Percentiles rank a stretch among this genome's conserved stretches.
Evolutionary conservation across 2,797 vertebrate genomes (phyloP).

Genomic region (Pyrrhura leucotis): DNA sequence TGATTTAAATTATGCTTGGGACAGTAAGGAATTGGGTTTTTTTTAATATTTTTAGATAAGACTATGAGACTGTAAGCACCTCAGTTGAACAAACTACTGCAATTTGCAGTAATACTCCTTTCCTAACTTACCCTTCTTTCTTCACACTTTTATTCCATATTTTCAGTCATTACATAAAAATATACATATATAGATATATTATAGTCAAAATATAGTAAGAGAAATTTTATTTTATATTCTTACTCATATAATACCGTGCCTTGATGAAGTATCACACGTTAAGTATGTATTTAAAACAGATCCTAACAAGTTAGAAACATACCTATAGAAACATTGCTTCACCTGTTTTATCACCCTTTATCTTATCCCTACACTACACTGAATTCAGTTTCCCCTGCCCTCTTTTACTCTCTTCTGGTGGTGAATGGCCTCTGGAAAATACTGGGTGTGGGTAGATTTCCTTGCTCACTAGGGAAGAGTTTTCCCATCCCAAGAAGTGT

Average conservation of each 20-base stretch:
- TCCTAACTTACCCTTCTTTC: neutral
- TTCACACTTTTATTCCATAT: neutral
- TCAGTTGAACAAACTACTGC: neutral
- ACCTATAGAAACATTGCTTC: conserved; percentile 60
- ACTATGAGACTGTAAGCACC: neutral
- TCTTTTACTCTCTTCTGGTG: neutral
- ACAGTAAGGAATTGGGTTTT: fast-evolving
- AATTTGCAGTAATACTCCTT: neutral
- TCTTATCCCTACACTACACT: conserved; percentile 45
- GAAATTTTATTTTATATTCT: neutral
- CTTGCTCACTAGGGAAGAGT: conserved; percentile 62
- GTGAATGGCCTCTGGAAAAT: conserved; percentile 52
- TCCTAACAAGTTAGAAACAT: neutral
- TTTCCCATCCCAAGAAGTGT: conserved; percentile 65
- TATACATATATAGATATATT: neutral
- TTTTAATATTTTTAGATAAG: neutral
- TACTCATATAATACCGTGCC: neutral
- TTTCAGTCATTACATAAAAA: neutral
- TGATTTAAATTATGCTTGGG: neutral
- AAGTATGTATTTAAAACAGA: neutral
- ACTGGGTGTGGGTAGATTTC: conserved; percentile 63
- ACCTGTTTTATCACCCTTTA: conserved; percentile 39
- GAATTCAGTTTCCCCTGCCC: conserved; percentile 24
- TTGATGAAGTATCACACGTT: neutral
- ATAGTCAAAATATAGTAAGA: neutral